These are phyloP conservation scores for Dascillus cervinus DNA, from an alignment of 2,888 invertebrate genomes.

Conservation along the genomic window DNA sequence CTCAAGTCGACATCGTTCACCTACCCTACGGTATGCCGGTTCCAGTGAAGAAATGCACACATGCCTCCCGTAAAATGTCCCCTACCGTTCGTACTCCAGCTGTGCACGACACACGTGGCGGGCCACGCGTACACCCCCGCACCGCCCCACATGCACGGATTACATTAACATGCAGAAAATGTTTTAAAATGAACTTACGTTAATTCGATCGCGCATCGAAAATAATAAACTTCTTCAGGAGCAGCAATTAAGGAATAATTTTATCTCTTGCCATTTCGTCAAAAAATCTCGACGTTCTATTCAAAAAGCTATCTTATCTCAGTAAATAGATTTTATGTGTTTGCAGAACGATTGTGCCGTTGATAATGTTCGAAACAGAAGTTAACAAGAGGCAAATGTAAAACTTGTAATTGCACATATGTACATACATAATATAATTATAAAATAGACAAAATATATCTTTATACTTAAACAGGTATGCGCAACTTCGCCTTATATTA, in stretches of 20 bases:
- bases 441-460: too few relatives aligned
- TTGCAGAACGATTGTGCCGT: slow-evolving; percentile 16
- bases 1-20: too few relatives aligned
- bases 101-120: slow-evolving; percentile 36
- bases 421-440: too few relatives aligned
- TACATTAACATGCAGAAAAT: too few relatives aligned
- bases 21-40: slow-evolving; percentile 11
- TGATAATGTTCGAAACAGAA: slow-evolving; percentile 15
- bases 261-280: slow-evolving; percentile 11
- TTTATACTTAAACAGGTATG: too few relatives aligned
- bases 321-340: slow-evolving; percentile 17
- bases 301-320: slow-evolving; percentile 19
- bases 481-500: too few relatives aligned
- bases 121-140: slow-evolving; percentile 22
- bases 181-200: too few relatives aligned
- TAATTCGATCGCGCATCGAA: too few relatives aligned
- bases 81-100: slow-evolving; percentile 38
- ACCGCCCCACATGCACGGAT: neutral
- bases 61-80: slow-evolving; percentile 36
- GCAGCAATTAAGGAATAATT: too few relatives aligned
- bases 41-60: slow-evolving; percentile 30
- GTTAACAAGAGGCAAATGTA: slow-evolving; percentile 9
- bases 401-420: slow-evolving; percentile 2
- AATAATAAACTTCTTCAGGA: too few relatives aligned
- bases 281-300: slow-evolving; percentile 18